phyloP scores from a whole-genome alignment of 2,797 vertebrate species.

The Sebastes umbrosus region DNA sequence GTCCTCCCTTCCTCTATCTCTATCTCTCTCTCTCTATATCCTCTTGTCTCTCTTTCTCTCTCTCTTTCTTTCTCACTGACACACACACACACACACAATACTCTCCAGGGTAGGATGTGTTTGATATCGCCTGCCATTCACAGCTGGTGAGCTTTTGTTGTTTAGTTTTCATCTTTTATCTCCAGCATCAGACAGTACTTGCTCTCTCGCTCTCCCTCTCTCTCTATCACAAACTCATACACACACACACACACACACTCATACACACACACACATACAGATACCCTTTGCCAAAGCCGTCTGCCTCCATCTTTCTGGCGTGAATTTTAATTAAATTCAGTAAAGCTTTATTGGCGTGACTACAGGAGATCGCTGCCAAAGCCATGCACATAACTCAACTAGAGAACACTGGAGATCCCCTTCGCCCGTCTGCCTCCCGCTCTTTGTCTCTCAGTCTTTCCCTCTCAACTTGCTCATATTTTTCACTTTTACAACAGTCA shows the following conservation, averaged over 20 bases:
- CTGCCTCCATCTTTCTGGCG: constrained; percentile 76
- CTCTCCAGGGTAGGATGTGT: constrained; percentile 74
- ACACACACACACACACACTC: neutral
- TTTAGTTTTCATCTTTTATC: constrained; percentile 80
- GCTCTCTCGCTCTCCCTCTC: constrained; percentile 23
- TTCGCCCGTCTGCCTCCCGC: constrained; percentile 29
- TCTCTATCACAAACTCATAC: constrained; percentile 4
- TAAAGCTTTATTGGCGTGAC: constrained; percentile 79
- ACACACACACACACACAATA: constrained; percentile 10
- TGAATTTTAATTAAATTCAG: constrained; percentile 81
- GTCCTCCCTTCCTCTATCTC: constrained; percentile 11
- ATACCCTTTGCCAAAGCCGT: constrained; percentile 67
- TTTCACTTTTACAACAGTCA: constrained; percentile 41
- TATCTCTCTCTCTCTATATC: neutral
- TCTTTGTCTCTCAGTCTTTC: constrained; percentile 46
- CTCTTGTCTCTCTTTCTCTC: neutral
- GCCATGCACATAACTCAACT: constrained; percentile 73
- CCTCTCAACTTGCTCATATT: constrained; percentile 6
- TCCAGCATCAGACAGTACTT: constrained; percentile 79
- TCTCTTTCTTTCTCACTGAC: constrained; percentile 15
- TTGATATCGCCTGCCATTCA: constrained; percentile 77
- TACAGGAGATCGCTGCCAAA: constrained; percentile 70
- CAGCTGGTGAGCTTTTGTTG: constrained; percentile 80
- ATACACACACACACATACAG: constrained; percentile 15
- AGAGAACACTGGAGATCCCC: constrained; percentile 66